phyloP scores from a whole-genome alignment of 2,888 invertebrate genomes.

The Epistrophe grossulariae region DNA sequence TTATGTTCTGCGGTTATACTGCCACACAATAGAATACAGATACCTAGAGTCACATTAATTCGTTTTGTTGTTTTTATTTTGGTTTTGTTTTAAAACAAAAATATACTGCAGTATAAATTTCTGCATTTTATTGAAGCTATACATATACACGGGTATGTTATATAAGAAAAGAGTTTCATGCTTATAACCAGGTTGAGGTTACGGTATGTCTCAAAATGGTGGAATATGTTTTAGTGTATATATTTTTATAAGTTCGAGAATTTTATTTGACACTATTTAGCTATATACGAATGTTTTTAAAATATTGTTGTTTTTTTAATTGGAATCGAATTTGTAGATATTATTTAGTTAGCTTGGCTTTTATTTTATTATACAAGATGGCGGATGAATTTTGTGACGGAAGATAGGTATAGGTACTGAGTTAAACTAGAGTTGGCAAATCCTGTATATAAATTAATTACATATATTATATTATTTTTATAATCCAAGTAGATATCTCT shows the following conservation, averaged over 20 bases:
- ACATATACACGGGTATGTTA: not conserved
- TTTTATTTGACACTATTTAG: not conserved
- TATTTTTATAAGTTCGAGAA: not conserved
- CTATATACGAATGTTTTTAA: not conserved
- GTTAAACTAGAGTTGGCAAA: too few relatives aligned
- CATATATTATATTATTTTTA: too few relatives aligned
- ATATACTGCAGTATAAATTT: conserved; percentile 20
- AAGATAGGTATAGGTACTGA: too few relatives aligned
- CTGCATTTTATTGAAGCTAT: conserved; percentile 21
- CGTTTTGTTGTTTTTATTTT: conserved; percentile 6
- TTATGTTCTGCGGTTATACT: conserved; percentile 13
- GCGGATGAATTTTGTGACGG: too few relatives aligned
- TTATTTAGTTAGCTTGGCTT: too few relatives aligned
- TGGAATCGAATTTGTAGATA: too few relatives aligned
- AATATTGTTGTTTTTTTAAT: not conserved
- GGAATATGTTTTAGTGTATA: not conserved
- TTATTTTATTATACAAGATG: too few relatives aligned
- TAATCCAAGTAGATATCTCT: too few relatives aligned
- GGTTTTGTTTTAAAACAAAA: conserved; percentile 22
- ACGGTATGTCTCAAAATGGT: conserved; percentile 39
- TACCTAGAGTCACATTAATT: conserved; percentile 35
- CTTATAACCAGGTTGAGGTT: conserved; percentile 25
- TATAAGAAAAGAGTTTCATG: not conserved
- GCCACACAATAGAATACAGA: conserved; percentile 40
- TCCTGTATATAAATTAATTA: too few relatives aligned